Evolutionary conservation across 2,797 vertebrate genomes (phyloP), one percentile per base, ranked within the genome.

Genomic region (Myiotriccus ornatus): DNA sequence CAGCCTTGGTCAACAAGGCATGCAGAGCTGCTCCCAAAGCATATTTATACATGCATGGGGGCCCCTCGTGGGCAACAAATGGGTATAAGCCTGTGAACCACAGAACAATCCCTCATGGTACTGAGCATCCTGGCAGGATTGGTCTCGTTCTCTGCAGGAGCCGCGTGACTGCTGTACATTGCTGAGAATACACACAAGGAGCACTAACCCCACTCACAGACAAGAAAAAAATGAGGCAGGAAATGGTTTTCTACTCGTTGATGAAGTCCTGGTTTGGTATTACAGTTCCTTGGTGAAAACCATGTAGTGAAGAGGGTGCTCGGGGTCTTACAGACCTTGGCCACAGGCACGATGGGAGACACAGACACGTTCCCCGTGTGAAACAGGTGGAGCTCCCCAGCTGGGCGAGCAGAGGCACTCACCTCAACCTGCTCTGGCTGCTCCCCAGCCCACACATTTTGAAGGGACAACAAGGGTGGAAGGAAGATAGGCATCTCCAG

Each of bases 51-150:
- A 14, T 15, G 14, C 34, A 34, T 0, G 1, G 43, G 17, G 21
- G 62, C 67, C 13, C 50, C 75, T 56, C 0, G 0, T 56, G 44
- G 37, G 43, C 21, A n/a, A 15, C 1, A 1, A 63, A 47, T 0
- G 1, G 55, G 6, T 13, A 7, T 19, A 22, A 82, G 47, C 5
- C 53, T 46, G 46, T 1, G 2, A 84, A 11, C 12, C 4, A 4
- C 37, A 57, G n/a, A 64, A 13, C 22, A 49, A 37, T 6, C 15
- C 25, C 55, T 37, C 1, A 2, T 2, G 18, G 21, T 10, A 5
- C 46, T 1, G 2, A 50, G 47, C 32, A 44, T 3, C 32, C 87
- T 37, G 5, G 25, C 64, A 77, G 52, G 70, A 20, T 28, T 1
- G 19, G 35, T 69, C 24, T 46, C 4, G 8, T 19, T 50, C 43